phyloP scores from a whole-genome alignment of 2,113 vertebrate genomes.

The Lagopus muta region DNA sequence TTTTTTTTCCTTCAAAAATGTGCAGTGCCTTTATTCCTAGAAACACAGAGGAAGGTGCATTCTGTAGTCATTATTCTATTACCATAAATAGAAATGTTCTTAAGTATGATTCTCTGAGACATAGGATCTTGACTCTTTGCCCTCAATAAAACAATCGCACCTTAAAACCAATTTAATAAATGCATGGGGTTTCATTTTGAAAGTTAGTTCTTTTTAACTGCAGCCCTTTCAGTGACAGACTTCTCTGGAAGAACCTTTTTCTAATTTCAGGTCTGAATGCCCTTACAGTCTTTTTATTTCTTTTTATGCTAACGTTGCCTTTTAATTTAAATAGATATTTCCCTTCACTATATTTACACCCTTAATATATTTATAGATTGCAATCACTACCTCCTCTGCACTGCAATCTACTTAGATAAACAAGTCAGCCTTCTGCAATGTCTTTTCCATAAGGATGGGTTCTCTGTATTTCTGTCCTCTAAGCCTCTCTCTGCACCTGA shows the following conservation, averaged over 20 bases:
- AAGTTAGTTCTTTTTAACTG: not conserved
- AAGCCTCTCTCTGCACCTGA: not conserved
- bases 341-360: not conserved
- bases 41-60: not conserved
- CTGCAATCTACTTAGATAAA: conserved; percentile 21
- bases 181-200: not conserved
- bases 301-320: not conserved
- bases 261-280: not conserved
- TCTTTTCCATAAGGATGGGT: not conserved
- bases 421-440: not conserved
- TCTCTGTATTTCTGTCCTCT: not conserved
- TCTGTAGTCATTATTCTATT: not conserved
- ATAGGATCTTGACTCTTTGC: not conserved
- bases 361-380: not conserved
- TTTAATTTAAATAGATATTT: conserved; percentile 44
- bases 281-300: not conserved
- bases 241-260: not conserved
- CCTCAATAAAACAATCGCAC: not conserved
- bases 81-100: not conserved
- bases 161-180: not conserved
- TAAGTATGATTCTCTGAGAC: not conserved
- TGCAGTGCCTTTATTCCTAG: not conserved
- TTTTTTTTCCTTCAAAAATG: not conserved
- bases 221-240: not conserved
- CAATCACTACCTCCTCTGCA: not conserved